These are phyloP conservation scores for Anoplophora glabripennis DNA, from an alignment of 1,140 invertebrate genomes.

Conservation along the genomic window DNA sequence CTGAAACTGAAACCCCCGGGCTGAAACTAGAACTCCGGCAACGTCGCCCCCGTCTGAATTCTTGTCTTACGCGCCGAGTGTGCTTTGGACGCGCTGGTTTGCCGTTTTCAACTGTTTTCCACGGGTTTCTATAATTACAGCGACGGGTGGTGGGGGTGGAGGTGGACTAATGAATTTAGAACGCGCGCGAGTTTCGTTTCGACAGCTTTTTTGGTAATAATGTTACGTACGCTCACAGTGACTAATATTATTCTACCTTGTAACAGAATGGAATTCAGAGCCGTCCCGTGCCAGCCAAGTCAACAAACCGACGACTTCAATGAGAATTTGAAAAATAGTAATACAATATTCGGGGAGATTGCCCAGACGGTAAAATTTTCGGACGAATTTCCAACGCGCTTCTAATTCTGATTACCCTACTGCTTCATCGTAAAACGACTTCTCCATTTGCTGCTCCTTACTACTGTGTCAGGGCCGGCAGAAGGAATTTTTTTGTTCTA, in stretches of 20 bases:
- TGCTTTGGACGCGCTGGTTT: background rate
- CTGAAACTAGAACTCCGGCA: constrained; percentile 6
- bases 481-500: no score
- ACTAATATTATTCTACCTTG: background rate
- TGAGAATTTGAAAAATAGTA: constrained; percentile 17
- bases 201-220: constrained; percentile 10
- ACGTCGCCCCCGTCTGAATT: constrained; percentile 11
- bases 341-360: background rate
- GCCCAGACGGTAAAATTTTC: no score
- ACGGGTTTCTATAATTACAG: constrained; percentile 11
- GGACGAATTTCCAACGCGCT: no score
- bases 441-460: no score
- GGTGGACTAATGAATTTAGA: constrained; percentile 12
- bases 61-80: background rate
- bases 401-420: no score
- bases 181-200: background rate
- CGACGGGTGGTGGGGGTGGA: constrained; percentile 5
- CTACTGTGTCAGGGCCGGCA: no score
- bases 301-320: constrained; percentile 12
- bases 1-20: constrained; percentile 39
- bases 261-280: background rate
- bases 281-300: constrained; percentile 9
- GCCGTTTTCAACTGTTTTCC: background rate
- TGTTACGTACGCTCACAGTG: background rate
- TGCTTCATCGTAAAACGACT: no score